Base-by-base conservation (phyloP, 1,140 invertebrate genomes). In the Streblospio benedicti region DNA sequence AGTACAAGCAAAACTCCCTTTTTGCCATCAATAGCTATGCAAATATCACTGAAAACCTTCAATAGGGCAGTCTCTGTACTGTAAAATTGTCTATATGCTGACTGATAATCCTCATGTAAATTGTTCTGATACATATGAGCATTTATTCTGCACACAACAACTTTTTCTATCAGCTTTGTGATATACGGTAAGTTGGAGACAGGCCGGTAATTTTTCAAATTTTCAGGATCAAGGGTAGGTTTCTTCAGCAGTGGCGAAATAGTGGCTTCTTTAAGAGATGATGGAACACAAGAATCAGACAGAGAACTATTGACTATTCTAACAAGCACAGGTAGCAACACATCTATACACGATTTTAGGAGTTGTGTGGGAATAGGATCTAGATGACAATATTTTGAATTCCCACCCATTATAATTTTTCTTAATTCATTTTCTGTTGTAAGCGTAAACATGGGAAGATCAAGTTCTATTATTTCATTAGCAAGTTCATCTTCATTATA, bases 11-110 rank as follows among this genome's bases (percentile, higher is more conserved):
- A 5, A 18, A 32, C 51, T 31, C 27, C 51, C 27, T 32, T 53
- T 20, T 53, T 32, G 2, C n/a, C 33, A 3, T 53, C 51, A 27
- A 53, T 18, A 1, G 51, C n/a, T 30, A 28, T 32, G 23, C 28
- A 32, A 18, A 53, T 32, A n/a, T 53, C 2, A 32, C 33, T 53
- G 1, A 31, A 32, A 18, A 53, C 31, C 31, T n/a, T 5, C 25
- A 32, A 31, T n/a, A 53, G 51, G 9, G 51, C 51, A 3, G 51
- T 53, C 31, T 53, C 25, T 5, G 51, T 53, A n/a, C 25, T 53
- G 51, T 53, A 32, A 53, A 31, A 20, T 20, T 4, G 25, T 18
- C 33, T 53, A 32, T 33, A 53, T 23, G 51, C 51, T 2, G 51
- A 53, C 18, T 53, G 51, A 9, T 31, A 53, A 31, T 32, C 4